A percentile compares a stretch with the other conserved stretches of the same genome.
Evolutionary conservation across 37 sponge, comb jelly and placozoan species (phyloP).

Genomic region (Diacarnus erythraeanus): DNA sequence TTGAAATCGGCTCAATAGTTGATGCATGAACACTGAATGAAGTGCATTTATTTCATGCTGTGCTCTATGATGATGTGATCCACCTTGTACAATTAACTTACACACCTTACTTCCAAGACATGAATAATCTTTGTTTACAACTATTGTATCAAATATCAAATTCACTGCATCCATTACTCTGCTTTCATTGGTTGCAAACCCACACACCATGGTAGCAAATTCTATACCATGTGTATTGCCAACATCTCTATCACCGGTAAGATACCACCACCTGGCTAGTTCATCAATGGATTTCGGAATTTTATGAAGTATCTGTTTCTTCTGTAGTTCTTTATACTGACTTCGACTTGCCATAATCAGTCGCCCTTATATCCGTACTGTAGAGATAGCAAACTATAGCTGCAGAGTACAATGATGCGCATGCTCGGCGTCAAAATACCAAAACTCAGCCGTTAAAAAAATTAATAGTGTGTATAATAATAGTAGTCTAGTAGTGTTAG

Average conservation of each 20-base stretch:
- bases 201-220: conserved; percentile 68
- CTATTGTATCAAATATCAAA: conserved; percentile 51
- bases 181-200: conserved; percentile 23
- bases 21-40: conserved; percentile 22
- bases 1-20: conserved; percentile 38
- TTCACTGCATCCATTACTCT: conserved; percentile 32
- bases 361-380: too few species aligned
- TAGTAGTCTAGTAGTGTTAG: too few species aligned
- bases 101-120: conserved; percentile 61
- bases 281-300: conserved; percentile 9
- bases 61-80: not conserved
- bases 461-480: too few species aligned
- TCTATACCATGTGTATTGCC: conserved; percentile 28
- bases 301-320: conserved; percentile 3
- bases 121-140: conserved; percentile 24
- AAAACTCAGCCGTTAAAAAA: too few species aligned
- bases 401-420: too few species aligned
- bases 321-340: not conserved
- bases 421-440: too few species aligned
- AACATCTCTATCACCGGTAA: conserved; percentile 42
- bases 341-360: not conserved
- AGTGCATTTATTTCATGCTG: not conserved
- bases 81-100: conserved; percentile 14
- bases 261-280: conserved; percentile 13
- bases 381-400: too few species aligned